Evolutionary conservation across 2,113 vertebrate genomes (phyloP).

Genomic region (rabbit (Oryctolagus cuniculus)): DNA sequence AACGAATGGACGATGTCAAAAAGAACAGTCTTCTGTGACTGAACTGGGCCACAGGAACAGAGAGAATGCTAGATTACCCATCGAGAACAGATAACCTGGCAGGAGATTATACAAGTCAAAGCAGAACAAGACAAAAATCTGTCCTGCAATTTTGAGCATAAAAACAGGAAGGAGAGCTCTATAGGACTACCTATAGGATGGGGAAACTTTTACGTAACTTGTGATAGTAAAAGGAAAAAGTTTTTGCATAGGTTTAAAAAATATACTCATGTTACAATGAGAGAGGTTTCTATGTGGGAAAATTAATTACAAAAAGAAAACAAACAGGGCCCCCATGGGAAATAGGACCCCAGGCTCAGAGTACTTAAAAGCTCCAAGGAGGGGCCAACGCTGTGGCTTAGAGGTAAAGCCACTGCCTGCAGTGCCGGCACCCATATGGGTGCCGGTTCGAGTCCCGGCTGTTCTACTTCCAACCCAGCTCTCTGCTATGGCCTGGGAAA

Average conservation of each 20-base stretch:
- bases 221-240: background rate
- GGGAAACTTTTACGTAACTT: background rate
- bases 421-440: too few relatives aligned
- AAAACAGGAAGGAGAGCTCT: background rate
- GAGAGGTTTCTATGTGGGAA: background rate
- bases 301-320: background rate
- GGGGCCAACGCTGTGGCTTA: too few relatives aligned
- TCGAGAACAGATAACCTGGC: background rate
- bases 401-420: too few relatives aligned
- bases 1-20: background rate
- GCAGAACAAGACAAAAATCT: background rate
- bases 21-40: background rate
- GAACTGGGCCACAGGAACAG: background rate
- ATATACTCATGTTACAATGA: background rate
- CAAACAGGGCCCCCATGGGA: background rate
- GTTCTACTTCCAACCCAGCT: too few relatives aligned
- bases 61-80: background rate
- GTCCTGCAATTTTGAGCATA: background rate
- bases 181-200: rapidly evolving
- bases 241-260: background rate
- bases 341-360: background rate
- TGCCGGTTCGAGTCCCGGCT: too few relatives aligned
- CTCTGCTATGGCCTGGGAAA: too few relatives aligned
- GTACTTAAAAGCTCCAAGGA: background rate
- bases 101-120: background rate